Evolutionary conservation across 1,140 invertebrate genomes (phyloP).

Genomic region (Nasonia giraulti): DNA sequence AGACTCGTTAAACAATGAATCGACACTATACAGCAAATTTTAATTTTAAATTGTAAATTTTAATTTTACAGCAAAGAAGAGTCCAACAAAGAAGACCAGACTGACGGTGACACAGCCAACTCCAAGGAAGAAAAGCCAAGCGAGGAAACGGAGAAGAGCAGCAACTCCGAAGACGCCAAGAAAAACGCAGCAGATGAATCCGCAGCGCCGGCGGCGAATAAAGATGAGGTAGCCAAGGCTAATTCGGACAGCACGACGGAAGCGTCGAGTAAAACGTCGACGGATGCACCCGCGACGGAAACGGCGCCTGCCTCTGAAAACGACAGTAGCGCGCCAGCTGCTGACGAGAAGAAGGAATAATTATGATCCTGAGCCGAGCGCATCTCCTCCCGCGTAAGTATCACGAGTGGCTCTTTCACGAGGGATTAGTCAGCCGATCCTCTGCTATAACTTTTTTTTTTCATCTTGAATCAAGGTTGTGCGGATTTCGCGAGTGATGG

Average conservation of each 20-base stretch:
- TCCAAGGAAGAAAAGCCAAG: slow-evolving; percentile 48
- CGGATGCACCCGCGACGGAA: slow-evolving; percentile 59
- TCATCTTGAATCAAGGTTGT: neutral
- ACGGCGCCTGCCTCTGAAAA: slow-evolving; percentile 53
- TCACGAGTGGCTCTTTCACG: neutral
- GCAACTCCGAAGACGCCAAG: slow-evolving; percentile 58
- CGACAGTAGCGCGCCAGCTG: slow-evolving; percentile 58
- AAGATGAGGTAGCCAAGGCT: slow-evolving; percentile 64
- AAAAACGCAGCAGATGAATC: slow-evolving; percentile 57
- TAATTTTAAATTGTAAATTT: neutral
- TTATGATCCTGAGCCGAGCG: slow-evolving; percentile 57
- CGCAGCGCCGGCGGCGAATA: slow-evolving; percentile 22
- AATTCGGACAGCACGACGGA: slow-evolving; percentile 60
- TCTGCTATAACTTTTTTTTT: neutral
- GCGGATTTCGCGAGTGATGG: neutral
- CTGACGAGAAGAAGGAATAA: slow-evolving; percentile 73
- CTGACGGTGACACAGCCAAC: slow-evolving; percentile 53
- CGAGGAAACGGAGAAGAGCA: slow-evolving; percentile 57
- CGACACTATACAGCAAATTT: neutral
- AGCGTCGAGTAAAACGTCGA: slow-evolving; percentile 69
- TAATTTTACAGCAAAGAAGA: slow-evolving; percentile 39
- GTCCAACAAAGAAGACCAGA: slow-evolving; percentile 56
- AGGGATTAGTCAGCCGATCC: neutral
- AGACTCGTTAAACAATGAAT: neutral
- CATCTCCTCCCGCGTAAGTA: slow-evolving; percentile 56